These are phyloP conservation scores for Plectrocnemia conspersa DNA, from an alignment of 1,140 invertebrate species.

Conservation along the genomic window DNA sequence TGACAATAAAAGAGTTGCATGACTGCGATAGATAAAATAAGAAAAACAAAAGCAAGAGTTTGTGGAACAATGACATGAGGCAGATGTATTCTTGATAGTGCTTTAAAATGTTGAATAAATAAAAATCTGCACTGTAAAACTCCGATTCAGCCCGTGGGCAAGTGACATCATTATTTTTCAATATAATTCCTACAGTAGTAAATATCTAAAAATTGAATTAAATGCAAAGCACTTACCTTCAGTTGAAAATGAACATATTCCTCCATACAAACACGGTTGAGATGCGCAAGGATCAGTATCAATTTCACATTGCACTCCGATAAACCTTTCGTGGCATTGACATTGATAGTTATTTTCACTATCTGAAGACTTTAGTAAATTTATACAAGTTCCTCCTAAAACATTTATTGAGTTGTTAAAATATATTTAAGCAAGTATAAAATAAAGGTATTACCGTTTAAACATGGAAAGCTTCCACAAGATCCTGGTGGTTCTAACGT, in stretches of 20 bases:
- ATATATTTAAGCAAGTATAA: not conserved
- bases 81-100: too few relatives aligned
- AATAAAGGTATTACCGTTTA: constrained; percentile 56
- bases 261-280: constrained; percentile 77
- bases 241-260: constrained; percentile 50
- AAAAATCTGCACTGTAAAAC: too few relatives aligned
- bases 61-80: too few relatives aligned
- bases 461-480: constrained; percentile 77
- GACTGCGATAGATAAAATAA: too few relatives aligned
- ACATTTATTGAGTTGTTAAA: not conserved
- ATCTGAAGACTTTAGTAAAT: constrained; percentile 38
- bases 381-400: constrained; percentile 62
- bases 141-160: too few relatives aligned
- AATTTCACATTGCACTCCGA: constrained; percentile 70
- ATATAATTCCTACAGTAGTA: too few relatives aligned
- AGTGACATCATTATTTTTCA: too few relatives aligned
- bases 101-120: too few relatives aligned
- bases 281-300: constrained; percentile 82
- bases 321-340: constrained; percentile 67
- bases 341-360: constrained; percentile 59
- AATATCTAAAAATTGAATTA: too few relatives aligned
- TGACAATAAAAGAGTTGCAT: too few relatives aligned
- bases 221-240: too few relatives aligned
- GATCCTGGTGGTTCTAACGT: constrained; percentile 59
- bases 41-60: too few relatives aligned